Percentiles rank a stretch among this genome's conserved stretches.
phyloP scores from a whole-genome alignment of 2,797 vertebrate species.

The Pachyuromys duprasi region DNA sequence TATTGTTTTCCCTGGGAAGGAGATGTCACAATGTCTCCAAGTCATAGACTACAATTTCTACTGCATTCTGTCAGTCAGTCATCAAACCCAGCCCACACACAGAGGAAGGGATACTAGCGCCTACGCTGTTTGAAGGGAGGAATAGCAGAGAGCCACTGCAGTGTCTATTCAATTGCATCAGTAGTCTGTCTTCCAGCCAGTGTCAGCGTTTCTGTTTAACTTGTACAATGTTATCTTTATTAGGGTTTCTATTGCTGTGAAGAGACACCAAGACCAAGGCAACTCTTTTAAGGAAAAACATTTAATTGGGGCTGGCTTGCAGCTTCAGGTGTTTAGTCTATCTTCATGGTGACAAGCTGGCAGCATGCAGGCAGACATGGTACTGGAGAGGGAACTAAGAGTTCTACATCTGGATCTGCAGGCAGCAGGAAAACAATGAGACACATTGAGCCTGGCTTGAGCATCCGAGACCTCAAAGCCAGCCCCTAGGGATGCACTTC shows the following conservation, averaged over 20 bases:
- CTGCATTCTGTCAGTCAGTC: conserved; percentile 34
- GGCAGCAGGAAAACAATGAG: neutral
- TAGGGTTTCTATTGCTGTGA: neutral
- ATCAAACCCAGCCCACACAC: neutral
- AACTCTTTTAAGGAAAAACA: neutral
- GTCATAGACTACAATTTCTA: neutral
- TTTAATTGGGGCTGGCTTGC: neutral
- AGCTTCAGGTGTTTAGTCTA: neutral
- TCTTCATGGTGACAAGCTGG: too few relatives aligned
- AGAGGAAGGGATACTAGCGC: neutral
- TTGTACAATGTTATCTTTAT: neutral
- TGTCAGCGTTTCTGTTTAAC: neutral
- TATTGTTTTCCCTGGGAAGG: neutral
- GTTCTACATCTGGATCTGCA: neutral
- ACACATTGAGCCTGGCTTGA: neutral
- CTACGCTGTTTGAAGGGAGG: neutral
- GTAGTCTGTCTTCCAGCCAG: neutral
- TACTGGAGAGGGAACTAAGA: neutral
- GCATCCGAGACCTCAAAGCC: neutral
- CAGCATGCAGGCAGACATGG: neutral
- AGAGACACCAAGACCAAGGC: neutral
- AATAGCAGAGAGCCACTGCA: neutral
- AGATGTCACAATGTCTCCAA: neutral
- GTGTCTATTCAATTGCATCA: neutral
- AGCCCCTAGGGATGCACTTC: neutral